phyloP scores from a whole-genome alignment of 2,113 vertebrate species.

The Sinocyclocheilus grahami region DNA sequence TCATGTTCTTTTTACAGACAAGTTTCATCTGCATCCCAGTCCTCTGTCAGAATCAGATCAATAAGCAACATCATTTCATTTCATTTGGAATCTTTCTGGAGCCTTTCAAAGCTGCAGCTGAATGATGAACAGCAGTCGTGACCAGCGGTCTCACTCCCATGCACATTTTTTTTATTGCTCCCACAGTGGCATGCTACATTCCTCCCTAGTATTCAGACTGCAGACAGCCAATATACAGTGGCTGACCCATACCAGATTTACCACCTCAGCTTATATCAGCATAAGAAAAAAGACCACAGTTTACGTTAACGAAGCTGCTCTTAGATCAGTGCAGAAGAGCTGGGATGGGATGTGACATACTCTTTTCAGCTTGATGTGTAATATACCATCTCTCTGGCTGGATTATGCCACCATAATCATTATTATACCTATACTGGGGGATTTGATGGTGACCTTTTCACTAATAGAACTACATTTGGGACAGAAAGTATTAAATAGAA shows the following conservation, averaged over 20 bases:
- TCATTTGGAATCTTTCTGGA: slow-evolving; percentile 14
- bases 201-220: slow-evolving; percentile 13
- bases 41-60: not conserved
- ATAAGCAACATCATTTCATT: slow-evolving; percentile 5
- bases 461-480: not conserved
- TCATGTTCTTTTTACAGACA: not conserved
- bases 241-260: not conserved
- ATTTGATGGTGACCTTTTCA: not conserved
- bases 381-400: not conserved
- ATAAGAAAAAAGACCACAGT: slow-evolving; percentile 2
- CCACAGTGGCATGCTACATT: slow-evolving; percentile 43
- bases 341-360: slow-evolving; percentile 1
- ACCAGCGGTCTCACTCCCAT: not conserved
- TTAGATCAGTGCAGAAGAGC: slow-evolving; percentile 11
- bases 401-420: not conserved
- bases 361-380: slow-evolving; percentile 2
- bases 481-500: no score
- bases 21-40: not conserved
- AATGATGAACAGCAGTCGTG: slow-evolving; percentile 14
- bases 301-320: slow-evolving; percentile 3
- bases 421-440: no score
- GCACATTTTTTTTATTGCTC: slow-evolving; percentile 32
- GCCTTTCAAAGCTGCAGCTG: slow-evolving; percentile 8
- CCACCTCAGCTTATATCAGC: not conserved
- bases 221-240: slow-evolving; percentile 19